Evolutionary conservation across 2,113 vertebrate species (phyloP), one percentile per base, ranked within the genome.

Genomic region (Neolamprologus brichardi): DNA sequence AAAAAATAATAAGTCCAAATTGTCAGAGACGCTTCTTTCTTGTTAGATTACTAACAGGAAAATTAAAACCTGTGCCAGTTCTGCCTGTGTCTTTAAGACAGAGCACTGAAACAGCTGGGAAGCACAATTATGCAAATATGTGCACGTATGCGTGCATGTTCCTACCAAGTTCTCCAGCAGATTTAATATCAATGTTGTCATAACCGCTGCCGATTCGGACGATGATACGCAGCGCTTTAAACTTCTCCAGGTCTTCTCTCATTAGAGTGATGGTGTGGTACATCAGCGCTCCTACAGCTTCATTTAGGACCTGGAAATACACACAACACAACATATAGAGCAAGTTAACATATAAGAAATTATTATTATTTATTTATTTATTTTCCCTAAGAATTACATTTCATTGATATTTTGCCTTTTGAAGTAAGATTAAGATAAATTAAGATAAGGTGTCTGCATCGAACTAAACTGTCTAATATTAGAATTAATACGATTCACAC

Each of bases 221-320:
- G 4, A 99, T 99, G 93, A 99, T 98, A 79, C 99, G 97, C 78
- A 99, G 97, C 44, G 97, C 98, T 96, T 99, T 99, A 93, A 99
- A 99, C 95, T 99, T 99, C 94, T 99, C 99, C 96, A 99, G 95
- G 91, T 99, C 99, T 95, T 99, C 99, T 87, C 98, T 95, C 91
- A 98, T 99, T 92, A 99, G 96, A 25, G 99, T 99, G 96, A 99
- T 99, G 86, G 99, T 99, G 95, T 99, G 99, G 94, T 99, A 99
- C 98, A 99, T 99, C 90, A 99, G 95, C 2, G 99, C 99, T 28
- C 98, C 99, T 88, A 99, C 99, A 0, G 99, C 99, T 95, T 99
- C 99, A 46, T 99, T 99, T 95, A 99, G 97, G 94, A 99, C 99
- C 99, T 99, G 93, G 17, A 20, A 37, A 34, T 64, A 91, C 89